These are phyloP conservation scores for Acrossocheilus fasciatus DNA, from an alignment of 2,797 vertebrate species.

Conservation along the genomic window DNA sequence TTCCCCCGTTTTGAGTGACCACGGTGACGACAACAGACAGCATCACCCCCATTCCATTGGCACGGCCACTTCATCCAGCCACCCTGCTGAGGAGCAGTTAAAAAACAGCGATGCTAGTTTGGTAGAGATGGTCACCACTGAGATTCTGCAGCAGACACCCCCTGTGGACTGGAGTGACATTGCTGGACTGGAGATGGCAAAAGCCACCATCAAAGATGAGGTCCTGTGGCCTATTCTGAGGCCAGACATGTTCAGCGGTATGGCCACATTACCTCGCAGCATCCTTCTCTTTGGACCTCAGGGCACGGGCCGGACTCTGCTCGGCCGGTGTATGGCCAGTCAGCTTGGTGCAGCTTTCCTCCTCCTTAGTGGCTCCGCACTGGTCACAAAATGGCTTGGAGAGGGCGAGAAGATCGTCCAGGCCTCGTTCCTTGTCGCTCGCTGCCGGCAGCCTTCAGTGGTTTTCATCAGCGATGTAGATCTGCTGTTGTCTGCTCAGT, in stretches of 20 bases:
- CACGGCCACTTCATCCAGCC: slow-evolving; percentile 93
- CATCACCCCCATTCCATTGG: slow-evolving; percentile 90
- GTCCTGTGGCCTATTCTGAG: slow-evolving; percentile 98
- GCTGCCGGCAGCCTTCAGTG: slow-evolving; percentile 95
- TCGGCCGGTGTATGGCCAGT: slow-evolving; percentile 95
- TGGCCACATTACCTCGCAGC: slow-evolving; percentile 93
- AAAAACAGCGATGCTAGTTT: slow-evolving; percentile 95
- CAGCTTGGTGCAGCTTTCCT: slow-evolving; percentile 96
- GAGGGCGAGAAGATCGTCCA: slow-evolving; percentile 98
- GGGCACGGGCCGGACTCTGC: slow-evolving; percentile 96
- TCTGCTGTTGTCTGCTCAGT: slow-evolving; percentile 91
- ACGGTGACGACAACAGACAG: slow-evolving; percentile 90
- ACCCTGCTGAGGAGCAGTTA: slow-evolving; percentile 94
- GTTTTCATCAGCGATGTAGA: slow-evolving; percentile 98
- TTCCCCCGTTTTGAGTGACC: slow-evolving; percentile 90
- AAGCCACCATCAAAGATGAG: slow-evolving; percentile 97
- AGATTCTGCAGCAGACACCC: slow-evolving; percentile 94
- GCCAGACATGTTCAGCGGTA: slow-evolving; percentile 95
- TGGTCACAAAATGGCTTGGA: slow-evolving; percentile 94
- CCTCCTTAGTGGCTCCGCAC: slow-evolving; percentile 89
- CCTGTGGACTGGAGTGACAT: slow-evolving; percentile 99
- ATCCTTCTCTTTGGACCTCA: slow-evolving; percentile 98
- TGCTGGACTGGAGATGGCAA: slow-evolving; percentile 95
- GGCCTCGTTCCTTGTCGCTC: slow-evolving; percentile 93
- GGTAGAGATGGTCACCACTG: slow-evolving; percentile 95